Percentiles rank a stretch among this genome's conserved stretches.
Evolutionary conservation across 2,888 invertebrate genomes (phyloP).

Genomic region (Zhuqinia jingwanae): DNA sequence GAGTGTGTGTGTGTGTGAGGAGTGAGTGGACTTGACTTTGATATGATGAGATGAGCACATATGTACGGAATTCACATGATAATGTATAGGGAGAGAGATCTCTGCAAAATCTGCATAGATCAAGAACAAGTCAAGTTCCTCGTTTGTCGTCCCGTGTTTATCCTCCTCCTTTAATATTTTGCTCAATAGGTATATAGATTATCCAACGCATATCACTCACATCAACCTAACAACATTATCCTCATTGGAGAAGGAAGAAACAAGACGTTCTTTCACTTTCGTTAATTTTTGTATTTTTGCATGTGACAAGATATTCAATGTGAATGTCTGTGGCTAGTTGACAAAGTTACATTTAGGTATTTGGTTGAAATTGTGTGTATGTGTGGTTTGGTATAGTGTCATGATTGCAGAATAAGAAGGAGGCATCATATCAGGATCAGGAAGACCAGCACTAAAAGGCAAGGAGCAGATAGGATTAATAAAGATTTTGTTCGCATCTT

Average conservation of each 20-base stretch:
- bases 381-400: background rate
- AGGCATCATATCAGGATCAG: background rate
- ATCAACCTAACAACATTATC: background rate
- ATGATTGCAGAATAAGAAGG: too few relatives aligned
- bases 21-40: constrained; percentile 40
- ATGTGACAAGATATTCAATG: background rate
- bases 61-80: background rate
- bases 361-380: background rate
- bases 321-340: background rate
- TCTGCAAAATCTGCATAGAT: constrained; percentile 16
- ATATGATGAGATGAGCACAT: constrained; percentile 4
- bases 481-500: background rate
- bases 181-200: too few relatives aligned
- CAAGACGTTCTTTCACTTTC: constrained; percentile 46
- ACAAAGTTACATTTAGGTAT: too few relatives aligned
- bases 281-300: constrained; percentile 1
- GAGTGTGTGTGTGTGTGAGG: background rate
- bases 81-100: too few relatives aligned
- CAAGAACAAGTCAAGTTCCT: constrained; percentile 16
- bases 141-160: background rate
- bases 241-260: constrained; percentile 16
- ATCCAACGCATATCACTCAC: too few relatives aligned
- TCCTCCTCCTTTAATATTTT: too few relatives aligned
- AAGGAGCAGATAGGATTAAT: background rate
- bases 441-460: background rate